Evolutionary conservation across 53 echinoderm and acorn worm genomes (phyloP), one percentile per base, ranked within the genome.

Genomic region (Stichopus horrens): DNA sequence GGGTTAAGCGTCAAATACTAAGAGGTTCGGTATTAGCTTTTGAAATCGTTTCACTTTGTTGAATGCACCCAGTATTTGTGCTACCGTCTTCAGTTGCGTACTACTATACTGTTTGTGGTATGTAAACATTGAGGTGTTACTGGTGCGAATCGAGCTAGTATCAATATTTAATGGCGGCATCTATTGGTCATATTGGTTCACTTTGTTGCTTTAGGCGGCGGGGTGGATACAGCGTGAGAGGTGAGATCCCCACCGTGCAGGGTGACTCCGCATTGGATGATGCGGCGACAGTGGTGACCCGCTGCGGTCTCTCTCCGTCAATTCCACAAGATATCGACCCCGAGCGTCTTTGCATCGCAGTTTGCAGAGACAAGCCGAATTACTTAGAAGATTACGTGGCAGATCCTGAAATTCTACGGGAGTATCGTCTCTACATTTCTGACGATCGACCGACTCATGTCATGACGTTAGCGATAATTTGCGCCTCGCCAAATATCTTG

Each of bases 401-500:
- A n/a, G 23, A 87, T 21, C 54, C 74, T 21, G 20, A 20, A 5
- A 54, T 54, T 51, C 56, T 87, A 55, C 87, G 58, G 4, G 74
- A 74, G 20, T 55, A 52, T 54, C 71, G 58, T n/a, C 73, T 87
- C 54, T 74, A 57, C 21, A 87, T 87, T 9, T 74, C 87, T 11
- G 58, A 75, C 19, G 75, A 19, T 53, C 71, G 75, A 11, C 75
- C 87, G 5, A 87, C 75, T 21, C 87, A 74, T 73, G 54, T 87
- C 8, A 87, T 87, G 74, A 87, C 87, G 5, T 57, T 87, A n/a
- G 87, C 87, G 18, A 22, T 53, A 11, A 87, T 87, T 5, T 87
- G 87, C 23, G 87, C 87, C 7, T 73, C 74, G 7, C 87, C 87
- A 73, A 87, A 87, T 68, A 75, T 75, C 16, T 75, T 87, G 9